Evolutionary conservation across 2,888 invertebrate species (phyloP).

Genomic region (Chelonus formosanus): DNA sequence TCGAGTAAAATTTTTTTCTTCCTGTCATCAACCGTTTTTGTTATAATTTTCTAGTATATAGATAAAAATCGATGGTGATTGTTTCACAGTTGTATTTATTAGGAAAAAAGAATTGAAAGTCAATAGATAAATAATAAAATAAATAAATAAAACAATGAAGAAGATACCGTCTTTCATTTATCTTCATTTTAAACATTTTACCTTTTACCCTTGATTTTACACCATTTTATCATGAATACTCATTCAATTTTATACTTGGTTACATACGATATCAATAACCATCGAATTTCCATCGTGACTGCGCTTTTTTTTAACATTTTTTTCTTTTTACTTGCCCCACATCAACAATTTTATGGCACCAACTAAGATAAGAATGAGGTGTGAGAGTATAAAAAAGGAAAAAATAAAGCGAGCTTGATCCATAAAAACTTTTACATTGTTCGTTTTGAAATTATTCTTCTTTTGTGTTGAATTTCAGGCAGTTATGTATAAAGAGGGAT

Average conservation of each 20-base stretch:
- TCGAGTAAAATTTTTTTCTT: no score
- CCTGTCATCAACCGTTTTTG: no score
- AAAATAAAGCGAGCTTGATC: slow-evolving; percentile 7
- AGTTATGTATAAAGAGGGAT: slow-evolving; percentile 2
- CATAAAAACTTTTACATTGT: slow-evolving; percentile 1
- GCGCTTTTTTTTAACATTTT: slow-evolving; percentile 5
- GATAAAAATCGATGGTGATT: no score
- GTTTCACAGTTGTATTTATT: no score
- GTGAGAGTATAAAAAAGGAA: neutral
- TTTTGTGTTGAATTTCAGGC: slow-evolving; percentile 14
- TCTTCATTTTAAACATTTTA: neutral
- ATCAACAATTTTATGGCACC: slow-evolving; percentile 11
- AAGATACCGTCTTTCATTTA: neutral
- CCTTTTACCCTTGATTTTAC: neutral
- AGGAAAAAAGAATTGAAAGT: no score
- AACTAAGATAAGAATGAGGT: slow-evolving; percentile 15
- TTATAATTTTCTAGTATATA: no score
- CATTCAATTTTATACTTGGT: slow-evolving; percentile 8
- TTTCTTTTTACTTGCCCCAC: neutral
- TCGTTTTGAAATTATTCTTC: neutral
- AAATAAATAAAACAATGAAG: neutral
- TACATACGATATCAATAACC: slow-evolving; percentile 5
- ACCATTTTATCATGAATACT: slow-evolving; percentile 16
- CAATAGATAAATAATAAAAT: no score
- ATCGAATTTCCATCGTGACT: slow-evolving; percentile 25